Base-by-base conservation (phyloP, 2,888 invertebrate species). In the Ichneumoninae sp. region DNA sequence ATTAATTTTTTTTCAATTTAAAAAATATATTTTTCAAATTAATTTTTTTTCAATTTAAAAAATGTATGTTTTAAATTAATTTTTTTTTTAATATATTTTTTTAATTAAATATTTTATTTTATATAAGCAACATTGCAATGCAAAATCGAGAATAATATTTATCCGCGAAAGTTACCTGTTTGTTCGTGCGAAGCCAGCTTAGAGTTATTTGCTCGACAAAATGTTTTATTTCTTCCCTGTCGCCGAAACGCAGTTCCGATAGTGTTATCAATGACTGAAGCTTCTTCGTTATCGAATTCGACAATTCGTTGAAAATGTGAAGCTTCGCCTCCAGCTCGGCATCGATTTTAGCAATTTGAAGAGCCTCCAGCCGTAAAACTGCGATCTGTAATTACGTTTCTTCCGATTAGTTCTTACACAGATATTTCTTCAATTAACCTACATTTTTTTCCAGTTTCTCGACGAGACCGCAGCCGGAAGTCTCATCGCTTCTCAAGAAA, bases 401-500 rank as follows among this genome's bases (percentile, higher is more conserved):
- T 71, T 85, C 19, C 8, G 22, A 57, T 72, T 36, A n/a, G 19
- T 36, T 72, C 26, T 44, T 16, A 40, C 36, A 13, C 13, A 16
- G 22, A 33, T 19, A 69, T 26, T 54, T 50, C 30, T 47, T 19
- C 4, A 26, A 36, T 57, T 36, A 13, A 82, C 88, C 90, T 78
- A 92, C 91, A 70, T 90, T 90, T 86, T 89, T 91, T 69, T 90
- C 88, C 44, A 92, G 87, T 13, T 86, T 89, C 78, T 86, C 88
- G 68, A 91, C 65, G 1, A 90, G 81, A 47, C 87, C 88, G 13
- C 6, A 84, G 66, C 78, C 84, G 0, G 87, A 80, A 57, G 74
- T 75, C 52, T 88, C 83, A 13, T 87, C 84, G 33, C 84, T 86
- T 70, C 76, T 84, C 22, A 80, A 44, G 16, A 80, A 13, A 76